Evolutionary conservation across 2,113 vertebrate species (phyloP).

Genomic region (Gadus chalcogrammus): DNA sequence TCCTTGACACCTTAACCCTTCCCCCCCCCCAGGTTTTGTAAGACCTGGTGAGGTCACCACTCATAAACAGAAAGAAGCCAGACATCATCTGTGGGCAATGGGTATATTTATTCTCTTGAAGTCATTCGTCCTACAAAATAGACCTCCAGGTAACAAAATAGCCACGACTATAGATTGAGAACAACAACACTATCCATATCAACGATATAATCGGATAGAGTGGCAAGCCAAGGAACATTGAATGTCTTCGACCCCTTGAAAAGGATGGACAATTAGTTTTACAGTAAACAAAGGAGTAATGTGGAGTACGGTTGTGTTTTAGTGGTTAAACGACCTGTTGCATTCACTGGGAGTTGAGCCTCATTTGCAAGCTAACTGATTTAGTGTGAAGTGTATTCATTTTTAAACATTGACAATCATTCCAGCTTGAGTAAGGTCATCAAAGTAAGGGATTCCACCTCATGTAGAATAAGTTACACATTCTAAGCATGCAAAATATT

Average conservation of each 20-base stretch:
- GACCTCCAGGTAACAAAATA: slow-evolving; percentile 71
- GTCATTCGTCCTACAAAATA: slow-evolving; percentile 70
- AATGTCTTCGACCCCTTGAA: slow-evolving; percentile 27
- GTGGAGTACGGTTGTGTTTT: slow-evolving; percentile 10
- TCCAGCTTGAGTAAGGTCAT: too few species aligned
- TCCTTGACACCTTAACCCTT: slow-evolving; percentile 18
- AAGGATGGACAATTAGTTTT: slow-evolving; percentile 3
- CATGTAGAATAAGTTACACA: too few species aligned
- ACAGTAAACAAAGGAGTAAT: slow-evolving; percentile 23
- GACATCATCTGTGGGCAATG: slow-evolving; percentile 30
- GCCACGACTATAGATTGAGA: slow-evolving; percentile 56
- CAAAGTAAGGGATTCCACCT: too few species aligned
- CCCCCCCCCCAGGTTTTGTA: neutral
- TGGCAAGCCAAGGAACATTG: slow-evolving; percentile 17
- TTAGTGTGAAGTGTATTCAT: neutral
- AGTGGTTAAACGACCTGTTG: slow-evolving; percentile 32
- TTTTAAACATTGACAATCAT: too few species aligned
- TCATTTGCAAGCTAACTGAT: slow-evolving; percentile 13
- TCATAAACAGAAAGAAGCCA: slow-evolving; percentile 42
- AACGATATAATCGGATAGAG: slow-evolving; percentile 45
- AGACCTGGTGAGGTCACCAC: slow-evolving; percentile 28
- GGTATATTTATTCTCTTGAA: slow-evolving; percentile 63
- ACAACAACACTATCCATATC: slow-evolving; percentile 45
- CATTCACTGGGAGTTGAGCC: slow-evolving; percentile 27
- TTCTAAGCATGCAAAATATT: too few species aligned